A percentile compares a stretch with the other conserved stretches of the same genome.
Evolutionary conservation across 2,888 invertebrate species (phyloP).

Genomic region (Scaptomyza reducta): DNA sequence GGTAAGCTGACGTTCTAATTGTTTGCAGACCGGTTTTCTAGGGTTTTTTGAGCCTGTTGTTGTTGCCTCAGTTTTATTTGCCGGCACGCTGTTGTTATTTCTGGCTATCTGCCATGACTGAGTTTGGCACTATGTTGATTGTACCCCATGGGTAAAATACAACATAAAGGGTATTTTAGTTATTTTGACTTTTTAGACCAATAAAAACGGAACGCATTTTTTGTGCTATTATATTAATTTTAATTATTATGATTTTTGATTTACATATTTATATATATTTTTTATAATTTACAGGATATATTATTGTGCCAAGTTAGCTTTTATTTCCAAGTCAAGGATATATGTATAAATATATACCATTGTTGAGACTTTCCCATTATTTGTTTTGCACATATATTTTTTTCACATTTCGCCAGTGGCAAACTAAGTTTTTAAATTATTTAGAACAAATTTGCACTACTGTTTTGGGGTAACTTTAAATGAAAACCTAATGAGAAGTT

Average conservation of each 20-base stretch:
- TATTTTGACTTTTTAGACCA: neutral
- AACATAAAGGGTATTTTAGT: conserved; percentile 20
- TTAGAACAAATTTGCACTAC: conserved; percentile 44
- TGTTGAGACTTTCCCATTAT: conserved; percentile 19
- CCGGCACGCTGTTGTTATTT: conserved; percentile 24
- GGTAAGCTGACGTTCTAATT: conserved; percentile 77
- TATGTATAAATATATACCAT: no score
- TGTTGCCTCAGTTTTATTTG: conserved; percentile 9
- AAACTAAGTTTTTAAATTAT: conserved; percentile 56
- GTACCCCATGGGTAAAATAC: conserved; percentile 10
- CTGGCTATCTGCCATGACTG: conserved; percentile 35
- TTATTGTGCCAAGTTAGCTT: neutral
- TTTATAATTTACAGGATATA: neutral
- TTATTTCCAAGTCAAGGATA: neutral
- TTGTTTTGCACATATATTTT: conserved; percentile 27
- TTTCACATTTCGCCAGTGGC: conserved; percentile 27
- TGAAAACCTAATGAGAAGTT: conserved; percentile 65
- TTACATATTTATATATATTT: neutral
- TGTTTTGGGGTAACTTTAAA: conserved; percentile 51
- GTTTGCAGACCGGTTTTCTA: conserved; percentile 60
- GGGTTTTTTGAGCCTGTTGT: conserved; percentile 30
- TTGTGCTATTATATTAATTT: neutral
- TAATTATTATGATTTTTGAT: neutral
- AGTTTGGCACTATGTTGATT: conserved; percentile 46
- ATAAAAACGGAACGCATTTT: no score